phyloP scores from a whole-genome alignment of 2,888 invertebrate species.

The Lottia scabra region DNA sequence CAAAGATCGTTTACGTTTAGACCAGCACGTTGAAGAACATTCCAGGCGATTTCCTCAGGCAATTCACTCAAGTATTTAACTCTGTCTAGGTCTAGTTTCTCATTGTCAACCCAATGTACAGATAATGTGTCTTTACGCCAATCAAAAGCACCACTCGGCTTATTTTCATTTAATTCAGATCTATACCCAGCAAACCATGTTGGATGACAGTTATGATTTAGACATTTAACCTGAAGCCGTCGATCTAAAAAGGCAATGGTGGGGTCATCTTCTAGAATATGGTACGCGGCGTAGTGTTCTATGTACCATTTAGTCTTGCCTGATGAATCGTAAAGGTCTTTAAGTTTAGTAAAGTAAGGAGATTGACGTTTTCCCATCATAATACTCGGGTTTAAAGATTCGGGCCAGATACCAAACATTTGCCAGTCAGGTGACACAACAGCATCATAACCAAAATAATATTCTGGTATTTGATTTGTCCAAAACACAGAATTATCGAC shows the following conservation, averaged over 20 bases:
- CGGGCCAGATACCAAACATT: constrained; percentile 27
- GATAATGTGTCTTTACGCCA: constrained; percentile 26
- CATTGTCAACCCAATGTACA: constrained; percentile 28
- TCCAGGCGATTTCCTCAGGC: constrained; percentile 20
- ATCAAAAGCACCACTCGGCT: constrained; percentile 19
- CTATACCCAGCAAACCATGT: constrained; percentile 27
- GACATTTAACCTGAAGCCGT: constrained; percentile 28
- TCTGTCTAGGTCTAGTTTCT: constrained; percentile 24
- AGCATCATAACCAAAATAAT: constrained; percentile 22
- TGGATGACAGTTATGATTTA: constrained; percentile 33
- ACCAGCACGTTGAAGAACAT: constrained; percentile 16
- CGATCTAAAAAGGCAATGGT: constrained; percentile 9
- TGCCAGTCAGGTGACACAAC: constrained; percentile 33
- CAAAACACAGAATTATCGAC: constrained; percentile 26
- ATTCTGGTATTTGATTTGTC: constrained; percentile 26
- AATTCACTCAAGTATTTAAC: constrained; percentile 23
- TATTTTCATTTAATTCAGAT: constrained; percentile 22
- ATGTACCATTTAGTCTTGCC: constrained; percentile 17
- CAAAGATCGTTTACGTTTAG: constrained; percentile 12
- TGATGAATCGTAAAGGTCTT: not conserved
- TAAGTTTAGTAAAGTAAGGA: constrained; percentile 15
- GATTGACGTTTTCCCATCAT: constrained; percentile 23
- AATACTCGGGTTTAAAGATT: constrained; percentile 25
- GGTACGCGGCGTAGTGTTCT: constrained; percentile 26
- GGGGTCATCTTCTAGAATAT: constrained; percentile 23